Evolutionary conservation across 2,888 invertebrate genomes (phyloP), one percentile per base, ranked within the genome.

Genomic region (Acrobasis suavella): DNA sequence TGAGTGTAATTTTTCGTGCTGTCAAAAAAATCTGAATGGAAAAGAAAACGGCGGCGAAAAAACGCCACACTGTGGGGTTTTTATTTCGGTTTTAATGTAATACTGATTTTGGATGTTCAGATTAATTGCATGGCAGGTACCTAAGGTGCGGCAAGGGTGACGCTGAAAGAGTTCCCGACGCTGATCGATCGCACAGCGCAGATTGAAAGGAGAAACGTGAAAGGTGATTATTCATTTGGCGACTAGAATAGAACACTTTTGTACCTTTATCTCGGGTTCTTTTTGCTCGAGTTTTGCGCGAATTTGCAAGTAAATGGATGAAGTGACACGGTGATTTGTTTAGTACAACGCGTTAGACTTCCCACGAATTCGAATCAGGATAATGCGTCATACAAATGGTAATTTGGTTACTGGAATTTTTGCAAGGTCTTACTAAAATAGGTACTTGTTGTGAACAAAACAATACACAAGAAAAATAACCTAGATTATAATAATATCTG

Each of bases 11-110:
- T 92, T 93, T 88, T 93, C 93, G 91, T 89, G 82, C 86, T 92
- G 93, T 93, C 93, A 93, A 93, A 93, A 92, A 92, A 92, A 92
- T 89, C 90, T 91, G 91, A 92, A 92, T 91, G 91, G 87, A 86
- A 89, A 91, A 90, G 91, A 90, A 91, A 91, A 90, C 90, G 80
- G 77, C 82, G 74, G 85, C 83, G 87, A 91, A 91, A 91, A 91
- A 91, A 88, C 87, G 81, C 81, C 88, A 82, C 86, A 85, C 87
- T 80, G 82, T 75, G 82, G 82, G 84, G 83, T 87, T 82, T 87
- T 90, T 89, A 89, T 91, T 89, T 89, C 78, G 87, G 85, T 90
- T 87, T 91, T 91, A 91, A 92, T 91, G 91, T 87, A 91, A 91
- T 90, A 89, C 92, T 90, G 90, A 92, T 91, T 89, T 86, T 86